Evolutionary conservation across 2,797 vertebrate species (phyloP).

Genomic region (Gallirallus australis): DNA sequence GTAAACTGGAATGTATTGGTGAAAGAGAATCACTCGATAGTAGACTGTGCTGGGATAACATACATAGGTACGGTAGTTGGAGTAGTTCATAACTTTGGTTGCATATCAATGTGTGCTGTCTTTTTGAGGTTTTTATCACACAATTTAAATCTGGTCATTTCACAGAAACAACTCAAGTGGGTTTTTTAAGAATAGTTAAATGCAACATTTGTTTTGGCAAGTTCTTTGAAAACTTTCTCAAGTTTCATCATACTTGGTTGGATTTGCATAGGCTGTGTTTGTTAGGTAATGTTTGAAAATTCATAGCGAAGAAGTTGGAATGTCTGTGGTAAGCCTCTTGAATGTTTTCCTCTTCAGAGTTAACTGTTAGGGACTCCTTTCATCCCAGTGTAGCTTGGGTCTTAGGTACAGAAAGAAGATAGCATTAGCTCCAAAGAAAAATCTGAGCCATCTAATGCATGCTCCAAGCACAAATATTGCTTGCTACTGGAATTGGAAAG

Average conservation of each 20-base stretch:
- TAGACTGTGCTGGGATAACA: neutral
- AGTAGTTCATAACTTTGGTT: neutral
- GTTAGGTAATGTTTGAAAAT: neutral
- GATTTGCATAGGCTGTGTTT: neutral
- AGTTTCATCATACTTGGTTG: neutral
- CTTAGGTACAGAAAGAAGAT: neutral
- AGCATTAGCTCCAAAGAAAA: neutral
- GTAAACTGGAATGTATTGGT: neutral
- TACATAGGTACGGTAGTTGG: neutral
- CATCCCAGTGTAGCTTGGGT: neutral
- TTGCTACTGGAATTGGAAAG: neutral
- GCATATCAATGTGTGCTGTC: neutral
- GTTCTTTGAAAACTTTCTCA: neutral
- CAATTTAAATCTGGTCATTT: neutral
- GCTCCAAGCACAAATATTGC: neutral
- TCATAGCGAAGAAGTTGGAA: neutral
- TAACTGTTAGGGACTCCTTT: neutral
- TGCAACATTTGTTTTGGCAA: neutral
- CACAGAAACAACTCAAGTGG: neutral
- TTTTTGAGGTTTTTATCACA: neutral
- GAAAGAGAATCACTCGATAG: neutral
- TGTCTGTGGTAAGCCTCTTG: neutral
- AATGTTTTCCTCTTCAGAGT: neutral
- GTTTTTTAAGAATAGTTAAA: neutral
- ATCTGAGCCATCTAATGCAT: accelerated